A percentile compares a stretch with the other conserved stretches of the same genome.
Conservation (phyloP, 1,140 invertebrate species). For the Drosophila grimshawi region DNA sequence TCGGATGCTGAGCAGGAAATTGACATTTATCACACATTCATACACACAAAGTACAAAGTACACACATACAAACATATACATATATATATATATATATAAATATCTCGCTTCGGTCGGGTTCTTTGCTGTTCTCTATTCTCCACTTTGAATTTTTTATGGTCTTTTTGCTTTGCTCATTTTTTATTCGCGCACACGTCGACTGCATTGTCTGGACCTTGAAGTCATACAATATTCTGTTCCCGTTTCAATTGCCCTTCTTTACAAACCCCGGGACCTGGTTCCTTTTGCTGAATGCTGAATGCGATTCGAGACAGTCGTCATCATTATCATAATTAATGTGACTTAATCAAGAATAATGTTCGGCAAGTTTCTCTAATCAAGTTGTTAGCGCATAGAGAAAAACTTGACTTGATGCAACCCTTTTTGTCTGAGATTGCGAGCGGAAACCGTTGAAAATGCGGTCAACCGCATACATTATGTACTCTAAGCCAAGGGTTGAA, state of each 20-base stretch:
- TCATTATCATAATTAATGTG: constrained; percentile 84
- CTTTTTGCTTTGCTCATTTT: constrained; percentile 42
- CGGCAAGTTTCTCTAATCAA: constrained; percentile 64
- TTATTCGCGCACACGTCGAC: constrained; percentile 75
- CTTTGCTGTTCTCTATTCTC: constrained; percentile 17
- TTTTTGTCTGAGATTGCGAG: constrained; percentile 32
- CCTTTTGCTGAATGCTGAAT: neutral
- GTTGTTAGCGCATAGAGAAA: constrained; percentile 50
- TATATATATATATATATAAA: neutral
- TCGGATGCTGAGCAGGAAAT: constrained; percentile 83
- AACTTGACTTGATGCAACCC: constrained; percentile 35
- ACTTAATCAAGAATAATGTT: constrained; percentile 84
- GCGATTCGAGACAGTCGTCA: constrained; percentile 71
- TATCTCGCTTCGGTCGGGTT: constrained; percentile 34
- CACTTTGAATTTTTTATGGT: constrained; percentile 25
- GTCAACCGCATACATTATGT: constrained; percentile 70
- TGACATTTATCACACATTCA: constrained; percentile 80
- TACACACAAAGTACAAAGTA: neutral
- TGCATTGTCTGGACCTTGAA: constrained; percentile 50
- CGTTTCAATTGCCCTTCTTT: constrained; percentile 77
- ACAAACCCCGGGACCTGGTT: constrained; percentile 36
- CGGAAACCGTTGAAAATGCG: constrained; percentile 56
- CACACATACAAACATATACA: too few species aligned
- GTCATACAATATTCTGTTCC: constrained; percentile 73
- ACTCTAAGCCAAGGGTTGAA: constrained; percentile 60